Conservation (phyloP, 2,797 vertebrate species). For the Acomys russatus region DNA sequence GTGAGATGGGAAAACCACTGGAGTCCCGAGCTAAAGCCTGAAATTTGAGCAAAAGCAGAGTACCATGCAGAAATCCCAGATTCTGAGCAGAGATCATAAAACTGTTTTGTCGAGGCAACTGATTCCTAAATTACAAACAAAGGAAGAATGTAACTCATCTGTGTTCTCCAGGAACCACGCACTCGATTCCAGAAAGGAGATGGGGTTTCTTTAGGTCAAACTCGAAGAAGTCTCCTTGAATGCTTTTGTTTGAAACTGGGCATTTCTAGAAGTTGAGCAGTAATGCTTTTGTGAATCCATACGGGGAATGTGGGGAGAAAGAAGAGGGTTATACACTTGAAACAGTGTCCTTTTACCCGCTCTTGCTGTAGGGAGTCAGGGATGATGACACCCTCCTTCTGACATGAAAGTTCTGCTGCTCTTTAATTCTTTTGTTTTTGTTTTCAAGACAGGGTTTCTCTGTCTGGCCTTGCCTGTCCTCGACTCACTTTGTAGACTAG, state of each 20-base stretch:
- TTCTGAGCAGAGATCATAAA: slow-evolving; percentile 34
- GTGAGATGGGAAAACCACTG: not conserved
- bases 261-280: not conserved
- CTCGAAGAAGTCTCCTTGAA: slow-evolving; percentile 1
- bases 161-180: slow-evolving; percentile 8
- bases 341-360: not conserved
- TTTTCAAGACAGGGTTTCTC: too few relatives aligned
- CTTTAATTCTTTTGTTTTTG: not conserved
- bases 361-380: not conserved
- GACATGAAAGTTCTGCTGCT: not conserved
- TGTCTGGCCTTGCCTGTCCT: too few relatives aligned
- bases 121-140: slow-evolving; percentile 4
- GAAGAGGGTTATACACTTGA: not conserved
- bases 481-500: too few relatives aligned
- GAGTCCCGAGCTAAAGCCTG: not conserved
- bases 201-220: slow-evolving; percentile 51
- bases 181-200: slow-evolving; percentile 44
- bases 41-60: not conserved
- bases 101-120: slow-evolving; percentile 23
- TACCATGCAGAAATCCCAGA: not conserved
- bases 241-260: slow-evolving; percentile 25
- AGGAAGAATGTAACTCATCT: not conserved
- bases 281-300: slow-evolving; percentile 12
- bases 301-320: not conserved
- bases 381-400: not conserved